Base-by-base conservation (phyloP, 2,113 vertebrate genomes). In the Sinosuthora webbiana region DNA sequence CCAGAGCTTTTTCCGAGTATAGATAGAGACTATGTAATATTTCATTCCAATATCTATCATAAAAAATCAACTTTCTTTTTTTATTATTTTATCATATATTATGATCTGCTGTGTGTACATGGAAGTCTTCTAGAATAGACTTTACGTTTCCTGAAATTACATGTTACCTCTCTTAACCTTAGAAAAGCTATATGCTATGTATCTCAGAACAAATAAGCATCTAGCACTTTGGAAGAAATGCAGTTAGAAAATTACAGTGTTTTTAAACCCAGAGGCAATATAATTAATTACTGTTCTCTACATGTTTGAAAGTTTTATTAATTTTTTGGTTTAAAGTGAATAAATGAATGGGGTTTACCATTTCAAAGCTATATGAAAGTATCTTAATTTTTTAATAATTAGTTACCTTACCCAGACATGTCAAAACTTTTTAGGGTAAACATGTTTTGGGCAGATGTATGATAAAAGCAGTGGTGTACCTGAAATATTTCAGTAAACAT, bases 221-320 rank as follows among this genome's bases (percentile, higher is more conserved):
- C 65, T 39, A 41, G 47, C 25, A 71, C 13, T 78, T 82, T 59
- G 52, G 85, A 90, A 89, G 41, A 31, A 52, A 73, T 59, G 33
- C 31, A 82, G 91, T 95, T 95, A 87, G 41, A 92, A 96, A 91
- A 91, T 81, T 73, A 89, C 27, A 87, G 71, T 74, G 31, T 47
- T 70, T 83, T 65, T 85, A 81, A 93, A 76, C 67, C 55, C 44
- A 91, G 45, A 75, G 65, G 53, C 87, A 83, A 37, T 60, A 41
- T 89, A 94, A 92, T 94, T 95, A 95, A 96, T 95, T 92, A 70
- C 70, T 74, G 22, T 60, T 81, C 87, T 73, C 57, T 76, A 64
- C 28, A 62, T 76, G 18, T 87, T 87, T 91, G 77, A 86, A 95
- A 91, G 28, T 89, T 91, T 81, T 95, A 84, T 86, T 68, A 60